Evolutionary conservation across 2,113 vertebrate species (phyloP).

Genomic region (Leiothrix lutea): DNA sequence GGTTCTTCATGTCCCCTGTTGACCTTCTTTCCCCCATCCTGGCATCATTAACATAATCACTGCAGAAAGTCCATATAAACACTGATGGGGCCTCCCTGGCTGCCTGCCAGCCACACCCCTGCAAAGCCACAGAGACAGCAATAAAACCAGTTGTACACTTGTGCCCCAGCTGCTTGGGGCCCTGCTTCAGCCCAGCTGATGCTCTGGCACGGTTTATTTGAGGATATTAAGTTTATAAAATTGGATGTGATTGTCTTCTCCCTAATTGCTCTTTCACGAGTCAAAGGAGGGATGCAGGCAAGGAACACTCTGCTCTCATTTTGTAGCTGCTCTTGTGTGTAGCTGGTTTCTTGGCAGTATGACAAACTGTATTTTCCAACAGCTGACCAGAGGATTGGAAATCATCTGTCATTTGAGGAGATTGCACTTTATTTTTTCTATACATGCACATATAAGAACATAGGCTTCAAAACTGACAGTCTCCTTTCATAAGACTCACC

Average conservation of each 20-base stretch:
- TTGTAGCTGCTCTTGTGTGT: neutral
- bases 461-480: neutral
- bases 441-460: neutral
- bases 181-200: constrained; percentile 48
- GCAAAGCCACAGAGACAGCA: constrained; percentile 32
- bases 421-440: neutral
- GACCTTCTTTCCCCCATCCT: neutral
- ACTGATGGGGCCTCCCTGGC: constrained; percentile 14
- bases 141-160: constrained; percentile 26
- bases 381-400: neutral
- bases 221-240: constrained; percentile 30
- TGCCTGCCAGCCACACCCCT: constrained; percentile 34
- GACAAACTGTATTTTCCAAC: neutral
- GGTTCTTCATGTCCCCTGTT: neutral
- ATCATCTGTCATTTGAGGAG: neutral
- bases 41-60: neutral
- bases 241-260: neutral
- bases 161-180: constrained; percentile 37
- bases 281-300: neutral
- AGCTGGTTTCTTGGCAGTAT: neutral
- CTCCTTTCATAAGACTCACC: neutral
- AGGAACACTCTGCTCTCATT: neutral
- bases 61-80: neutral
- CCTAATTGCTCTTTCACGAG: neutral
- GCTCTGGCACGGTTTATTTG: neutral